Conservation (phyloP, 2,113 vertebrate species). For the Narcine bancroftii region DNA sequence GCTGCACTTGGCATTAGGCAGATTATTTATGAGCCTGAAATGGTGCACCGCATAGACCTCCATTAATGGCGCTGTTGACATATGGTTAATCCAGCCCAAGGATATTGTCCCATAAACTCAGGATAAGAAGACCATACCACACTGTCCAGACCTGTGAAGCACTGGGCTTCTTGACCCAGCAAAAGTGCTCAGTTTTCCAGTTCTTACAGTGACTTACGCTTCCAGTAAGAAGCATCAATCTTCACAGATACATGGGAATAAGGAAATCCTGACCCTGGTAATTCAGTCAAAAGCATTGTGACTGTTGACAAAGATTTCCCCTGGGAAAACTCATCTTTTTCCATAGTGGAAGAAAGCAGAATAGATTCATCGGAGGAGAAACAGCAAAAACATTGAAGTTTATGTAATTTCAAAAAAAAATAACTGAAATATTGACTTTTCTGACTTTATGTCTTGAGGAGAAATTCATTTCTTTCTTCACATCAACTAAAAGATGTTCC, state of each 20-base stretch:
- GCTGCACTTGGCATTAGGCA: not conserved
- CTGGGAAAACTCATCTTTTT: not conserved
- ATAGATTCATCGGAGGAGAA: not conserved
- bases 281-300: not conserved
- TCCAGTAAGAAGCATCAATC: not conserved
- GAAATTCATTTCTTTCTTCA: not conserved
- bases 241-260: not conserved
- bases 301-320: not conserved
- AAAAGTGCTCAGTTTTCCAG: not conserved
- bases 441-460: not conserved
- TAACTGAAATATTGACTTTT: not conserved
- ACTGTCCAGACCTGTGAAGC: not conserved
- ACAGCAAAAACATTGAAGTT: not conserved
- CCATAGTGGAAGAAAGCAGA: not conserved
- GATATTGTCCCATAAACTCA: not conserved
- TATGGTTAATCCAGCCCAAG: not conserved
- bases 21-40: slow-evolving; percentile 3
- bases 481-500: not conserved
- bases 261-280: not conserved
- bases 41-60: not conserved
- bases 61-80: not conserved
- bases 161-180: not conserved
- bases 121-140: not conserved
- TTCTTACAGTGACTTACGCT: not conserved
- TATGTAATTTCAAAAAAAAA: not conserved